phyloP scores from a whole-genome alignment of 2,113 vertebrate species.

The Meriones unguiculatus region DNA sequence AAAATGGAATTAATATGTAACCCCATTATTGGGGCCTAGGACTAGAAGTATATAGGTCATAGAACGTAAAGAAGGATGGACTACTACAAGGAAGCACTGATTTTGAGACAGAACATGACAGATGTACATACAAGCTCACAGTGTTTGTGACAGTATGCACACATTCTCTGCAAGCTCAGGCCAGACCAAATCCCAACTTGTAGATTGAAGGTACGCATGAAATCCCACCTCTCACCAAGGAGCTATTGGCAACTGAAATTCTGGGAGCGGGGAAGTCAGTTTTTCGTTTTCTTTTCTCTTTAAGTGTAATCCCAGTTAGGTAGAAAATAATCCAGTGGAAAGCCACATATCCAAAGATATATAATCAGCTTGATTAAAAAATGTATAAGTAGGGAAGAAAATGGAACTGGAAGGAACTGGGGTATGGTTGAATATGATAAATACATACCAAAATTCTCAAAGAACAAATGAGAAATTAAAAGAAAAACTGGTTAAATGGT shows the following conservation, averaged over 20 bases:
- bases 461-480: background rate
- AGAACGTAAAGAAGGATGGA: background rate
- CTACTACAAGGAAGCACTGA: background rate
- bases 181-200: background rate
- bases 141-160: background rate
- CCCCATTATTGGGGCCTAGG: background rate
- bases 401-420: background rate
- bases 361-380: background rate
- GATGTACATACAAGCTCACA: background rate
- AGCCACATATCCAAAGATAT: background rate
- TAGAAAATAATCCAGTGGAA: background rate
- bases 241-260: background rate
- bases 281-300: background rate
- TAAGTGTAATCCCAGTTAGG: background rate
- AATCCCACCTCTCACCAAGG: background rate
- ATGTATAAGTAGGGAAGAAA: background rate
- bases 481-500: background rate
- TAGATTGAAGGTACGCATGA: background rate
- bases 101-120: background rate
- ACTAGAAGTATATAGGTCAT: background rate
- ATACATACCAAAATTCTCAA: background rate
- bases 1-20: background rate
- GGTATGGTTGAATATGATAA: background rate
- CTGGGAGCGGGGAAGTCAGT: background rate
- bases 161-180: background rate